A percentile compares a stretch with the other conserved stretches of the same genome.
Evolutionary conservation across 2,888 invertebrate species (phyloP).

Genomic region (Amitus sp.): DNA sequence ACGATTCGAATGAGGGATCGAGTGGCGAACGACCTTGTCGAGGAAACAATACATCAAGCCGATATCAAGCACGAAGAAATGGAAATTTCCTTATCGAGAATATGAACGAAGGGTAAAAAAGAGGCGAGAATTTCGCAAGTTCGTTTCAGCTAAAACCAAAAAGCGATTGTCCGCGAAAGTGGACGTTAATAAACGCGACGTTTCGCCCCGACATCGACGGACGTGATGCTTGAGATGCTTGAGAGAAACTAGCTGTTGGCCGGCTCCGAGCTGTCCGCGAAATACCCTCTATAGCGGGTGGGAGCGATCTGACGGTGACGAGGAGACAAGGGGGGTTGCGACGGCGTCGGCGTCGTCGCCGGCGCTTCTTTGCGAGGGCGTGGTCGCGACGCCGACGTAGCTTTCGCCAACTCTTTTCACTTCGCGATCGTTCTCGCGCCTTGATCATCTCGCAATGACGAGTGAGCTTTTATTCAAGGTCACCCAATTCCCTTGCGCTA

Average conservation of each 20-base stretch:
- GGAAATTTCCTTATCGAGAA: no score
- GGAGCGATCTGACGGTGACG: constrained; percentile 37
- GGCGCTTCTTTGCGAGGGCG: constrained; percentile 58
- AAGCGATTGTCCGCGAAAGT: constrained; percentile 7
- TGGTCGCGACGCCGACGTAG: constrained; percentile 49
- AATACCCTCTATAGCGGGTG: constrained; percentile 27
- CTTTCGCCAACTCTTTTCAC: constrained; percentile 32
- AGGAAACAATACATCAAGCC: no score
- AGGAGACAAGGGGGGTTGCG: constrained; percentile 35
- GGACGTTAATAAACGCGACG: constrained; percentile 10
- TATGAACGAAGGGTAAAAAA: no score
- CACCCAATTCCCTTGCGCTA: no score
- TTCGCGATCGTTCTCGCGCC: constrained; percentile 12
- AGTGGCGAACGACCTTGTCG: no score
- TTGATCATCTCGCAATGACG: no score
- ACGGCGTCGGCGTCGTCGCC: constrained; percentile 43
- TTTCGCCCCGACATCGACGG: constrained; percentile 22
- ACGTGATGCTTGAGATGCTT: constrained; percentile 15
- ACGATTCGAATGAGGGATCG: no score
- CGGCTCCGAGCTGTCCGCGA: constrained; percentile 37
- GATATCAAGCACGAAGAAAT: no score
- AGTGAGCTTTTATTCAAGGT: no score
- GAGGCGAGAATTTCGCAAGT: no score
- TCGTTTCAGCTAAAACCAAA: no score
- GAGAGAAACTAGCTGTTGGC: constrained; percentile 37